These are phyloP conservation scores for Eulemur coronatus DNA, from an alignment of 2,797 vertebrate species.

Conservation along the genomic window DNA sequence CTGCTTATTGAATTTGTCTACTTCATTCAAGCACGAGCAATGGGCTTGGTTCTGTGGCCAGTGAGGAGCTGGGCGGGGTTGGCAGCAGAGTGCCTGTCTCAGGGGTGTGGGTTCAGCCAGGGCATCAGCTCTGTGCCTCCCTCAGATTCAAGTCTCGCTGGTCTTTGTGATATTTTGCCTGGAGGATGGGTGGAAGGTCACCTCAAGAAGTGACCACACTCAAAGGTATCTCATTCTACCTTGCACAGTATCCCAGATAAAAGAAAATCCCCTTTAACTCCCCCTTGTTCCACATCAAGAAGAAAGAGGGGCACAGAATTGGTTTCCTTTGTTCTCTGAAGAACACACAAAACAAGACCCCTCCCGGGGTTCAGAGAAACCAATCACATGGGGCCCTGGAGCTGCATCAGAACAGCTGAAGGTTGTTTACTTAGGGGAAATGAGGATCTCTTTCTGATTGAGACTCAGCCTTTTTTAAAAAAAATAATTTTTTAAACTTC, in stretches of 20 bases:
- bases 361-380: neutral
- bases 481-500: neutral
- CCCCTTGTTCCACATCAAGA: neutral
- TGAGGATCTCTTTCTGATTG: neutral
- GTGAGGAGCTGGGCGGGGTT: neutral
- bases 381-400: neutral
- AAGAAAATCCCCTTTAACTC: neutral
- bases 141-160: neutral
- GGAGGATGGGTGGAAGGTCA: neutral
- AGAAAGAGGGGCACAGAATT: neutral
- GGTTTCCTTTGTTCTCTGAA: neutral
- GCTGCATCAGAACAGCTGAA: neutral
- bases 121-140: neutral
- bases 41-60: neutral
- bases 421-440: neutral
- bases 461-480: constrained; percentile 16
- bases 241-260: neutral
- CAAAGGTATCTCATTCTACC: neutral
- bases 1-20: neutral
- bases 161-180: neutral
- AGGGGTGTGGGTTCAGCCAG: neutral
- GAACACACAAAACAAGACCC: neutral
- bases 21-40: neutral
- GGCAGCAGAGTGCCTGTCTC: neutral
- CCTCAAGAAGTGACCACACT: neutral